Conservation (phyloP, 2,797 vertebrate genomes). For the Mus spretus region DNA sequence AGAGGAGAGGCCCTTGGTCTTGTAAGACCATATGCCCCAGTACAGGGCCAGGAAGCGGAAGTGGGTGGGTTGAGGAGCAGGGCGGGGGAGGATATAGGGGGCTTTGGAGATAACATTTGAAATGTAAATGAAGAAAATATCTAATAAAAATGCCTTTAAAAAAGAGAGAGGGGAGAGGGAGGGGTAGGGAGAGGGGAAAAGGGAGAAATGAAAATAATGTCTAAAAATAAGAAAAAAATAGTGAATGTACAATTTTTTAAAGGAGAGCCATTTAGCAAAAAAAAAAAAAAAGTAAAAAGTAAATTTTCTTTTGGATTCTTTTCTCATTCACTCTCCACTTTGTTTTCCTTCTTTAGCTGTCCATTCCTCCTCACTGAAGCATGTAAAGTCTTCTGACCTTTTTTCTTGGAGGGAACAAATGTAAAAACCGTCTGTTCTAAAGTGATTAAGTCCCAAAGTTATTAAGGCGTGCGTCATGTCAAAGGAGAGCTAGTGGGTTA, state of each 20-base stretch:
- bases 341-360: background rate
- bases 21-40: no score
- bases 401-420: background rate
- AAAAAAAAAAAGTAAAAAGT: slow-evolving; percentile 5
- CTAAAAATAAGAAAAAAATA: background rate
- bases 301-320: background rate
- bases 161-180: no score
- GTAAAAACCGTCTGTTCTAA: slow-evolving; percentile 4
- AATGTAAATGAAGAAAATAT: no score
- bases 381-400: background rate
- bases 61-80: no score
- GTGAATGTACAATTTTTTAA: background rate
- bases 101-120: no score
- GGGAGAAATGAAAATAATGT: no score
- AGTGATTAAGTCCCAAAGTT: background rate
- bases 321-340: background rate
- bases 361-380: background rate
- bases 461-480: background rate
- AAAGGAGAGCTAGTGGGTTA: background rate
- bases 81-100: no score
- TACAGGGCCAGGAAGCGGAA: no score
- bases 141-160: no score
- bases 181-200: no score
- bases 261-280: background rate
- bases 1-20: no score